Percentiles rank a stretch among this genome's conserved stretches.
Evolutionary conservation across 2,888 invertebrate genomes (phyloP).

Genomic region (Leptopterna dolabrata): DNA sequence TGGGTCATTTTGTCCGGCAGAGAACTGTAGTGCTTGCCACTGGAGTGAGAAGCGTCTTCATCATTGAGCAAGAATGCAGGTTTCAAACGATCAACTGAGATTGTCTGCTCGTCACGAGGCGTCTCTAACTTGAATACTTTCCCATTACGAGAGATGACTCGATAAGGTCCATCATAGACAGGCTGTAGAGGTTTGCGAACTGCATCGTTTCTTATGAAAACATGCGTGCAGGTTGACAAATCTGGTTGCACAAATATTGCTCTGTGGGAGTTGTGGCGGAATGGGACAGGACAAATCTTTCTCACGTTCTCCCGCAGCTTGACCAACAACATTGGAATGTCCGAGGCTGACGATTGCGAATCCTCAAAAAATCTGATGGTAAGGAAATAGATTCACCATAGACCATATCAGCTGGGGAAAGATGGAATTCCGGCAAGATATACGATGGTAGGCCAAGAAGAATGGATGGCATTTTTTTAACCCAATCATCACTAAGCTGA

Average conservation of each 20-base stretch:
- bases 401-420: constrained; percentile 65
- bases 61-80: background rate
- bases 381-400: constrained; percentile 64
- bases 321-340: background rate
- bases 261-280: background rate
- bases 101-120: too few relatives aligned
- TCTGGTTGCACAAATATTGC: constrained; percentile 8
- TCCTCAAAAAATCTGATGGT: constrained; percentile 63
- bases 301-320: background rate
- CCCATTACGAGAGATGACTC: background rate
- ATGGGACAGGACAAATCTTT: background rate
- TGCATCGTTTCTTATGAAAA: constrained; percentile 55
- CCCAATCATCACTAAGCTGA: constrained; percentile 61
- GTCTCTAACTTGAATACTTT: background rate
- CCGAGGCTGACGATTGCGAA: background rate
- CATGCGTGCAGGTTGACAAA: constrained; percentile 38
- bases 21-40: too few relatives aligned
- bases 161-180: constrained; percentile 42
- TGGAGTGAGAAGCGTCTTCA: too few relatives aligned
- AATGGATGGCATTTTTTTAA: constrained; percentile 64
- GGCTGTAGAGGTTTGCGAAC: constrained; percentile 47
- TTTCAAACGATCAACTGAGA: too few relatives aligned
- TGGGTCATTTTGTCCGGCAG: too few relatives aligned
- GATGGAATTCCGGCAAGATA: constrained; percentile 64
- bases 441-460: constrained; percentile 65